Conservation (phyloP, 2,113 vertebrate species). For the Eonycteris spelaea region DNA sequence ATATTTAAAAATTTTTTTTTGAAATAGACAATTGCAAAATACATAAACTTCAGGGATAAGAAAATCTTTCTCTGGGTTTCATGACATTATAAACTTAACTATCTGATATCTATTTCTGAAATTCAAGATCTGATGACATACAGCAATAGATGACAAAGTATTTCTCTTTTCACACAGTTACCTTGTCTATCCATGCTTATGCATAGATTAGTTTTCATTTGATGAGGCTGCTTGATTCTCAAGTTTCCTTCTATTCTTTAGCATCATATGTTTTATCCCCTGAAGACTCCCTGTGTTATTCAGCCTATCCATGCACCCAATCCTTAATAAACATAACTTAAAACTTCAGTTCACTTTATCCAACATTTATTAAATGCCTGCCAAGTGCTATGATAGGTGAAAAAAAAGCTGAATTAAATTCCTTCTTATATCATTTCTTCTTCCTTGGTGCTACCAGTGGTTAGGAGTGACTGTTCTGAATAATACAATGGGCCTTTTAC, state of each 20-base stretch:
- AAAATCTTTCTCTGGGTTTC: neutral
- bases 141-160: neutral
- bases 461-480: neutral
- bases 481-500: neutral
- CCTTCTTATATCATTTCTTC: slow-evolving; percentile 26
- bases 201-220: slow-evolving; percentile 23
- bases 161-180: neutral
- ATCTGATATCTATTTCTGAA: neutral
- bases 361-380: slow-evolving; percentile 65
- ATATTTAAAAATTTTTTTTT: neutral
- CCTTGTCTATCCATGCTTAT: neutral
- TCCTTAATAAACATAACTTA: slow-evolving; percentile 59
- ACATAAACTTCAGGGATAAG: neutral
- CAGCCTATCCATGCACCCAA: slow-evolving; percentile 14
- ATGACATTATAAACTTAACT: neutral
- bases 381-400: neutral
- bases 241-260: slow-evolving; percentile 39
- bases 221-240: neutral
- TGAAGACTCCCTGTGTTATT: neutral
- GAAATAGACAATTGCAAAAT: neutral
- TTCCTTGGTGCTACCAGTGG: slow-evolving; percentile 17
- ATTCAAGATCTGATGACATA: neutral
- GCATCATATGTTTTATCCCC: slow-evolving; percentile 21
- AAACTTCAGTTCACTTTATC: slow-evolving; percentile 60
- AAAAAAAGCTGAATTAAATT: slow-evolving; percentile 21